A percentile compares a stretch with the other conserved stretches of the same genome.
Conservation (phyloP, 2,888 invertebrate species). For the Chaitophorus viminalis region DNA sequence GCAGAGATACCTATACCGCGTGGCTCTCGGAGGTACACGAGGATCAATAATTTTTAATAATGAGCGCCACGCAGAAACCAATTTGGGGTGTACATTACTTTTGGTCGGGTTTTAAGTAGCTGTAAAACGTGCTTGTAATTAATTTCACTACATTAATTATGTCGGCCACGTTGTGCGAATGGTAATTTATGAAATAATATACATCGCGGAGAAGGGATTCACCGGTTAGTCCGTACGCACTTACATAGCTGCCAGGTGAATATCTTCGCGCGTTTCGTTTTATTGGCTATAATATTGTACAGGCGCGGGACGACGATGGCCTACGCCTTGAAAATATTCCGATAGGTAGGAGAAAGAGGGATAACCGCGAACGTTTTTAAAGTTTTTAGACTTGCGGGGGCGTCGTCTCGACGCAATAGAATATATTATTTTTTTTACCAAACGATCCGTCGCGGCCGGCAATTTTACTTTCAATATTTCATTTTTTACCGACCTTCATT, state of each 20-base stretch:
- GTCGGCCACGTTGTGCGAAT: neutral
- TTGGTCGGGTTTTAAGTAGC: neutral
- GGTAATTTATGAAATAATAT: neutral
- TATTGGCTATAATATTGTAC: too few relatives aligned
- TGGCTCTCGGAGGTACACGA: neutral
- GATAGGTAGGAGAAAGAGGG: neutral
- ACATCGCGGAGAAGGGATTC: neutral
- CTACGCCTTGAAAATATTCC: neutral
- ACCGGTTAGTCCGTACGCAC: neutral
- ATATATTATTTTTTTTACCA: too few relatives aligned
- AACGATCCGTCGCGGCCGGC: too few relatives aligned
- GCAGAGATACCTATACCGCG: neutral
- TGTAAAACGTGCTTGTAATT: slow-evolving; percentile 52
- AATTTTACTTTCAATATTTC: too few relatives aligned
- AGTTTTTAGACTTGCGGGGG: neutral
- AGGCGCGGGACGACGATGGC: neutral
- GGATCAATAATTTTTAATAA: slow-evolving; percentile 39
- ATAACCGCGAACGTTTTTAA: neutral
- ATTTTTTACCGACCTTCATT: too few relatives aligned
- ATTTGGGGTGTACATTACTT: slow-evolving; percentile 29
- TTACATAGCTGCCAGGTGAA: neutral
- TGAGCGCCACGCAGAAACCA: neutral
- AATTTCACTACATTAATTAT: slow-evolving; percentile 24
- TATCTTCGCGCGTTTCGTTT: neutral
- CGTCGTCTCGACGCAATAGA: too few relatives aligned